Conservation (phyloP, 2,113 vertebrate species). For the Physeter macrocephalus region DNA sequence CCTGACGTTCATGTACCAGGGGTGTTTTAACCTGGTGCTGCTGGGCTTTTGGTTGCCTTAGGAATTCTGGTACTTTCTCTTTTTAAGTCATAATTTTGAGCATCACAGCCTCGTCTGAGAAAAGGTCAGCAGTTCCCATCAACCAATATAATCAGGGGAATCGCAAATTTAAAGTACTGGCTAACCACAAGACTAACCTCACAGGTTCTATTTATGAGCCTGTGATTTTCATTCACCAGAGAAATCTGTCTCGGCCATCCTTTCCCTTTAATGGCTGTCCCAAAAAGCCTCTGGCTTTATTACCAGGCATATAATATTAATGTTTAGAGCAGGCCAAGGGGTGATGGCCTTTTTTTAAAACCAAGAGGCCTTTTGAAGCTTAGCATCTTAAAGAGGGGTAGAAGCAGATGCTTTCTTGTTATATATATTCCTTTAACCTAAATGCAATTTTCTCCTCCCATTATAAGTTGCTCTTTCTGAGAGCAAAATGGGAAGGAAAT, state of each 20-base stretch:
- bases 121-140: slow-evolving; percentile 58
- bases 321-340: slow-evolving; percentile 22
- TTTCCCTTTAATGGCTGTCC: slow-evolving; percentile 55
- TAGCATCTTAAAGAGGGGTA: slow-evolving; percentile 27
- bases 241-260: slow-evolving; percentile 46
- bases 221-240: slow-evolving; percentile 64
- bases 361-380: slow-evolving; percentile 37
- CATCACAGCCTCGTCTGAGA: slow-evolving; percentile 58
- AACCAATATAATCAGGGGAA: slow-evolving; percentile 44
- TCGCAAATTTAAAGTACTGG: slow-evolving; percentile 62
- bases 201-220: slow-evolving; percentile 71
- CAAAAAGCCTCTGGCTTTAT: slow-evolving; percentile 63
- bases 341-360: slow-evolving; percentile 43
- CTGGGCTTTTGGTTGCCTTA: neutral
- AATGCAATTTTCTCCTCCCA: neutral
- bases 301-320: slow-evolving; percentile 43
- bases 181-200: slow-evolving; percentile 58
- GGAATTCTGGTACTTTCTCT: slow-evolving; percentile 54
- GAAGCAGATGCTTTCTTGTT: slow-evolving; percentile 25
- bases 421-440: slow-evolving; percentile 54
- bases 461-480: slow-evolving; percentile 50
- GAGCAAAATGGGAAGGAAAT: slow-evolving; percentile 56
- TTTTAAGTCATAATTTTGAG: slow-evolving; percentile 58
- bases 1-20: neutral
- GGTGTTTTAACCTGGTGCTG: neutral